Evolutionary conservation across 2,888 invertebrate species (phyloP).

Genomic region (Polydrusus tereticollis): DNA sequence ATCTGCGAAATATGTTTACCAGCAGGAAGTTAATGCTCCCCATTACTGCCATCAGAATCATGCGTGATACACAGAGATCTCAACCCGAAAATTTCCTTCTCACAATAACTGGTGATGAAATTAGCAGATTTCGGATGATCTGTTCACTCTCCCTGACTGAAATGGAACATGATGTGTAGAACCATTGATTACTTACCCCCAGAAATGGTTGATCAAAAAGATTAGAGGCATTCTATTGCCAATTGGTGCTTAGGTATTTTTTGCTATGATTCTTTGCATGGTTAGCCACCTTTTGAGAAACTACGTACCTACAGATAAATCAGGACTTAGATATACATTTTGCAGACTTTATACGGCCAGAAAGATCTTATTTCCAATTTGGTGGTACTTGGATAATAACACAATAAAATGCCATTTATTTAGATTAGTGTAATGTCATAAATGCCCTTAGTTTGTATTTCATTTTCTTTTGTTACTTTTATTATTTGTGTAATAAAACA

Average conservation of each 20-base stretch:
- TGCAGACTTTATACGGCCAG: too few species aligned
- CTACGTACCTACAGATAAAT: too few species aligned
- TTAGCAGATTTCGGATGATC: conserved; percentile 99
- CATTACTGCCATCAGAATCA: conserved; percentile 90
- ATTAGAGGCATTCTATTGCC: conserved; percentile 89
- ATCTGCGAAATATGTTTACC: conserved; percentile 85
- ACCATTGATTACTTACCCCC: conserved; percentile 96
- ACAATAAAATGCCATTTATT: too few species aligned
- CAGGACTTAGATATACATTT: too few species aligned
- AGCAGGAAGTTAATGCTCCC: conserved; percentile 89
- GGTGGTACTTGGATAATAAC: too few species aligned
- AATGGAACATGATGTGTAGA: conserved; percentile 92
- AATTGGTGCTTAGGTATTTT: conserved; percentile 96
- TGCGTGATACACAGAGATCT: conserved; percentile 96
- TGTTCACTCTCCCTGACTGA: conserved; percentile 93
- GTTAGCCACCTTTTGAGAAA: too few species aligned
- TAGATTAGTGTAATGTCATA: too few species aligned
- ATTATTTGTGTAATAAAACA: too few species aligned
- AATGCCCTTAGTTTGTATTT: too few species aligned
- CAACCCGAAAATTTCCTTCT: conserved; percentile 94
- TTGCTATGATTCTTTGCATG: too few species aligned
- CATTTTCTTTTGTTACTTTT: too few species aligned
- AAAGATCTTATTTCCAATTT: too few species aligned
- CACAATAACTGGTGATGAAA: conserved; percentile 87
- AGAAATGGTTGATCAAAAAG: conserved; percentile 81